A percentile compares a stretch with the other conserved stretches of the same genome.
Conservation (phyloP, 2,113 vertebrate species). For the Nycticorax nycticorax region DNA sequence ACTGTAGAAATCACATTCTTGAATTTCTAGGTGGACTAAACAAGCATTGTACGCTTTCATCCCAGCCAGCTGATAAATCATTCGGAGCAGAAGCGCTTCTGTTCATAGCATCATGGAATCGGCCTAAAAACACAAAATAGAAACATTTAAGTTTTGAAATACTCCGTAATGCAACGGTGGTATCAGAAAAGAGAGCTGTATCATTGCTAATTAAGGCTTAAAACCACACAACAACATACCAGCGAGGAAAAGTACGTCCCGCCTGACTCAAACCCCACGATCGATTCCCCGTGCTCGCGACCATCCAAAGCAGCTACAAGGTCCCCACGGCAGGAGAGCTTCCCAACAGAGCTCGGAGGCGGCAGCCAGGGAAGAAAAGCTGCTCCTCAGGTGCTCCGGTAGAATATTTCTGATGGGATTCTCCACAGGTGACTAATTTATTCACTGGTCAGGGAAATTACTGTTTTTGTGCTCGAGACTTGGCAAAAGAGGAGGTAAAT, state of each 20-base stretch:
- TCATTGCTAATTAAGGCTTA: not conserved
- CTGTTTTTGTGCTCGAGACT: not conserved
- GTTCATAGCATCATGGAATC: constrained; percentile 15
- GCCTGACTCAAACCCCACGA: not conserved
- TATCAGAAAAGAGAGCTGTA: not conserved
- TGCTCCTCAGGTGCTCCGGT: not conserved
- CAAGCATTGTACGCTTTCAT: constrained; percentile 61
- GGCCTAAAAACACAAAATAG: constrained; percentile 32
- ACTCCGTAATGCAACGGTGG: rapidly evolving
- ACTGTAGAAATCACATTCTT: constrained; percentile 77
- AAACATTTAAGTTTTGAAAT: not conserved
- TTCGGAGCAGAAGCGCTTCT: constrained; percentile 40
- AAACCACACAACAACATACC: not conserved
- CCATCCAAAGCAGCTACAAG: not conserved
- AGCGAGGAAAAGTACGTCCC: not conserved
- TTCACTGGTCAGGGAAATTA: not conserved
- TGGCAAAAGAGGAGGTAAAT: not conserved
- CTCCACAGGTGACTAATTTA: not conserved
- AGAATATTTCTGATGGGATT: not conserved
- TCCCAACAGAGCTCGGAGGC: not conserved
- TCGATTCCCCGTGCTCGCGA: not conserved
- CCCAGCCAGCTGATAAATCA: constrained; percentile 51
- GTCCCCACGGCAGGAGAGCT: not conserved
- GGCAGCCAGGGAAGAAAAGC: not conserved
- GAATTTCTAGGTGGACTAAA: constrained; percentile 60